A percentile compares a stretch with the other conserved stretches of the same genome.
phyloP scores from a whole-genome alignment of 2,797 vertebrate species.

The Typhlichthys eigenmanni region DNA sequence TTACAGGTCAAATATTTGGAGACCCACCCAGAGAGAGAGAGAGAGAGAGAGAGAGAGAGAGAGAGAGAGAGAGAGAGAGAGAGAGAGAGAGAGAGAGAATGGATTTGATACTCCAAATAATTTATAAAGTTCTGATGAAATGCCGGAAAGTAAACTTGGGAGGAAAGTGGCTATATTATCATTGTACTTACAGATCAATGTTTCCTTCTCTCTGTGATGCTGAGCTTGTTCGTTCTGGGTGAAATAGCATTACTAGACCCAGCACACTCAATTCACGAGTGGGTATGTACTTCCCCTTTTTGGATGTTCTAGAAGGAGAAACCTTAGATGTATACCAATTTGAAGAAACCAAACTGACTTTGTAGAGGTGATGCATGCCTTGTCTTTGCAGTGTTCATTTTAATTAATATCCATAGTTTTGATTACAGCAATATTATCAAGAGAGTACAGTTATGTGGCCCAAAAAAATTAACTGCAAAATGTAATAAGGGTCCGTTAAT shows the following conservation, averaged over 20 bases:
- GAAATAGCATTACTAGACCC: slow-evolving; percentile 68
- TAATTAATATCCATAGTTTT: background rate
- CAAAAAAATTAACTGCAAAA: too few species aligned
- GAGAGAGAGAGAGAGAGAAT: slow-evolving; percentile 52
- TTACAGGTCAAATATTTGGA: too few species aligned
- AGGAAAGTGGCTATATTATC: slow-evolving; percentile 69
- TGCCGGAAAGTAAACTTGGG: slow-evolving; percentile 71
- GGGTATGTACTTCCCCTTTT: too few species aligned
- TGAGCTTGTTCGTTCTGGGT: slow-evolving; percentile 70
- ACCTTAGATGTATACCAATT: slow-evolving; percentile 46
- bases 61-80: slow-evolving; percentile 9
- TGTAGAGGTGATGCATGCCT: slow-evolving; percentile 10
- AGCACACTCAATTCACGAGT: slow-evolving; percentile 10
- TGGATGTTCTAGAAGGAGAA: too few species aligned
- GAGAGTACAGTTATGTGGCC: background rate
- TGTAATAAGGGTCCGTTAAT: too few species aligned
- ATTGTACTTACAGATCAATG: slow-evolving; percentile 71
- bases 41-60: background rate
- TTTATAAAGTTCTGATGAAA: slow-evolving; percentile 74
- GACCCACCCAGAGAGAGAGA: background rate
- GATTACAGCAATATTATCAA: background rate
- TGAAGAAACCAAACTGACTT: slow-evolving; percentile 18
- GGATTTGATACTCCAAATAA: slow-evolving; percentile 69
- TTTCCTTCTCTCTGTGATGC: slow-evolving; percentile 57
- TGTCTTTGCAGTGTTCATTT: background rate